phyloP scores from a whole-genome alignment of 2,113 vertebrate species.

The Alethe diademata region DNA sequence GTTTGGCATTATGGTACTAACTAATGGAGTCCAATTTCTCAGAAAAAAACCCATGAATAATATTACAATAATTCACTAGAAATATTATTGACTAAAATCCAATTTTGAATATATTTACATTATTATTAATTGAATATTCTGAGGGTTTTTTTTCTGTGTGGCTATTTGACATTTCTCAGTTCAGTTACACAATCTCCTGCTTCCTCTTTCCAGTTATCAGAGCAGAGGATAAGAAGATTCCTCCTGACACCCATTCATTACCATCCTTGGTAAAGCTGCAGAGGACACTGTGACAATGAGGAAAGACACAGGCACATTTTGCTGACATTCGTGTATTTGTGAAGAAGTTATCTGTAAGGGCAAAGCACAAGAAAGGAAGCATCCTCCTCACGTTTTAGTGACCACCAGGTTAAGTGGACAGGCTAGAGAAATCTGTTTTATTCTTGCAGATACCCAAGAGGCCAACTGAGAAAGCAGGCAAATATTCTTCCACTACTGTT shows the following conservation, averaged over 20 bases:
- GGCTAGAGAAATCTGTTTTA: background rate
- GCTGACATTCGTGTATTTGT: background rate
- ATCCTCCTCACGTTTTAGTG: background rate
- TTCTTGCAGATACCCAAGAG: background rate
- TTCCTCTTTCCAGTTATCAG: background rate
- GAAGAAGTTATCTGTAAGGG: background rate
- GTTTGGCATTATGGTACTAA: background rate
- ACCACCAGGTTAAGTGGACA: background rate
- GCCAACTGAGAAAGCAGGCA: background rate
- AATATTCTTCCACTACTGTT: background rate
- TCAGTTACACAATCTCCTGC: background rate
- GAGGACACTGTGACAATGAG: background rate
- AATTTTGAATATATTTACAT: background rate
- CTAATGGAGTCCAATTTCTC: background rate
- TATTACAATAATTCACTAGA: background rate
- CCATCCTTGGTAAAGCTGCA: background rate
- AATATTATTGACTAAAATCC: background rate
- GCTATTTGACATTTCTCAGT: background rate
- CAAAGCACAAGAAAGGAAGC: background rate
- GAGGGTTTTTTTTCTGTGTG: accelerated
- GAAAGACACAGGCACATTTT: background rate
- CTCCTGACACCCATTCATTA: background rate
- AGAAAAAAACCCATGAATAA: background rate
- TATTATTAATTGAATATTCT: background rate
- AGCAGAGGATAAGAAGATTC: background rate